phyloP scores from a whole-genome alignment of 2,797 vertebrate genomes.

The Danio choprae region DNA sequence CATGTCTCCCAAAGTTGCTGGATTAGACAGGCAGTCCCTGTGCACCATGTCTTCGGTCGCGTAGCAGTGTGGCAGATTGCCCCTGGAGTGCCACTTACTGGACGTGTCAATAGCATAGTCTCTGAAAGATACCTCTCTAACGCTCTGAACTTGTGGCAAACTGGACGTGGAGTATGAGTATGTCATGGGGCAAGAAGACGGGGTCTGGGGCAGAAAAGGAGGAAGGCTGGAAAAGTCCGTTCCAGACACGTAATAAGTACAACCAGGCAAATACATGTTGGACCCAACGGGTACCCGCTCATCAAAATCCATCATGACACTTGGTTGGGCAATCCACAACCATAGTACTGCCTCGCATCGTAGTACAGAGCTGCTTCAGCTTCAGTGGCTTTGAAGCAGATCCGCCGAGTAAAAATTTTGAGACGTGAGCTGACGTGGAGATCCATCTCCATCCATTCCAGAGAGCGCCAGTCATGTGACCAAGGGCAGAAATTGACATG shows the following conservation, averaged over 20 bases:
- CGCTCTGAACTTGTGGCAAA: constrained; percentile 96
- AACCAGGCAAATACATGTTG: constrained; percentile 99
- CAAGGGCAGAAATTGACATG: constrained; percentile 98
- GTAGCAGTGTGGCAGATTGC: constrained; percentile 93
- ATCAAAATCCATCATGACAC: constrained; percentile 99
- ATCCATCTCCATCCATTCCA: constrained; percentile 99
- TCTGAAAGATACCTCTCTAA: constrained; percentile 97
- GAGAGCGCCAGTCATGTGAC: constrained; percentile 99
- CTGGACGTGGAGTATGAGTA: constrained; percentile 96
- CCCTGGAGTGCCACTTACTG: constrained; percentile 96
- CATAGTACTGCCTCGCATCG: constrained; percentile 87
- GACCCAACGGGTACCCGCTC: constrained; percentile 97
- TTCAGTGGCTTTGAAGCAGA: constrained; percentile 96
- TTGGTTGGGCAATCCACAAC: constrained; percentile 86
- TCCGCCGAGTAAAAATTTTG: constrained; percentile 94
- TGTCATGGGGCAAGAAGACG: constrained; percentile 96
- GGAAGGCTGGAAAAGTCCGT: constrained; percentile 97
- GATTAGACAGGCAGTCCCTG: constrained; percentile 92
- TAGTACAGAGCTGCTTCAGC: constrained; percentile 79
- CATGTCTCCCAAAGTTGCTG: constrained; percentile 89
- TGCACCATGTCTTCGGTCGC: constrained; percentile 93
- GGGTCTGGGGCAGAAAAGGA: constrained; percentile 97
- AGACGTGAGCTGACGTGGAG: constrained; percentile 99
- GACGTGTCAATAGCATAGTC: constrained; percentile 97
- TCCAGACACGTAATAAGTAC: constrained; percentile 99